A percentile compares a stretch with the other conserved stretches of the same genome.
Evolutionary conservation across 2,888 invertebrate genomes (phyloP).

Genomic region (Trachelus iudaicus): DNA sequence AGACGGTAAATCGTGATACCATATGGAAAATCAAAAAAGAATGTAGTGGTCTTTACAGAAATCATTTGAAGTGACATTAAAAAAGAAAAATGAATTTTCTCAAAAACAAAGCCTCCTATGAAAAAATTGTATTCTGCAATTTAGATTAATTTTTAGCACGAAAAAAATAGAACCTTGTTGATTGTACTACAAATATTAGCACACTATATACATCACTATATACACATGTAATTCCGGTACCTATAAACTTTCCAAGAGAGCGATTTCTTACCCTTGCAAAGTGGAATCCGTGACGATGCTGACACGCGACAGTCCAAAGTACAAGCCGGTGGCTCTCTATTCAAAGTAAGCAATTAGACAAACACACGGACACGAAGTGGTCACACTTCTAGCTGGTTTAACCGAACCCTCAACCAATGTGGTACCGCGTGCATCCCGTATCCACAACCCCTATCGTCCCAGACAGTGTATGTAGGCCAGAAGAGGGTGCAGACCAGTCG

Average conservation of each 20-base stretch:
- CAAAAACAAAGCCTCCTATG: background rate
- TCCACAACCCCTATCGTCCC: background rate
- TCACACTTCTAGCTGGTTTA: constrained; percentile 49
- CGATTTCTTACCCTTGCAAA: background rate
- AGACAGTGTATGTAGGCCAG: background rate
- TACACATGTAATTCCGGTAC: background rate
- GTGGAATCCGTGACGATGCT: background rate
- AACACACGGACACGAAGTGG: constrained; percentile 35
- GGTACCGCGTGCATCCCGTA: background rate
- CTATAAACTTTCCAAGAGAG: background rate
- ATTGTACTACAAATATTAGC: background rate
- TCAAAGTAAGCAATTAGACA: constrained; percentile 36
- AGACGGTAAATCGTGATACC: background rate
- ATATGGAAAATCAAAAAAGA: background rate
- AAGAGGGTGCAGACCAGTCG: background rate
- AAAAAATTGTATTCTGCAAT: background rate
- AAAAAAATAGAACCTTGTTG: background rate
- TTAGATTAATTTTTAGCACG: background rate
- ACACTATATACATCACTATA: background rate
- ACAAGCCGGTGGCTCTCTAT: background rate
- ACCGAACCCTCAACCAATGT: constrained; percentile 36
- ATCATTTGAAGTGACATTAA: background rate
- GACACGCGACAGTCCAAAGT: background rate
- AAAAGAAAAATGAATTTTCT: background rate
- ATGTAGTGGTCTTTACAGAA: background rate